Evolutionary conservation across 1,140 invertebrate species (phyloP), one percentile per base, ranked within the genome.

Genomic region (Cydia strobilella): DNA sequence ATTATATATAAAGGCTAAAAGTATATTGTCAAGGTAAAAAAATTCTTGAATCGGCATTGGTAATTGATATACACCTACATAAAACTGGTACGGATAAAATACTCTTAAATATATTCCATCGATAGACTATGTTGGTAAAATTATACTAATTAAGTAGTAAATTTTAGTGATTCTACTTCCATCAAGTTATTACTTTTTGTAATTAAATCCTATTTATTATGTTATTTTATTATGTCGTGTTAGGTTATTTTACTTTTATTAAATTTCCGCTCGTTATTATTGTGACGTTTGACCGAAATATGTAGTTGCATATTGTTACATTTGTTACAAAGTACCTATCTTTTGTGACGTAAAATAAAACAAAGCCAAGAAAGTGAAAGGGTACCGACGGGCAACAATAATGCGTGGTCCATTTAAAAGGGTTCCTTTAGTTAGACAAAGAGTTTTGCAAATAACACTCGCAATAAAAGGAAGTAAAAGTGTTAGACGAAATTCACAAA

Each of bases 401-500:
- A 69, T 79, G 72, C 75, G 69, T 79, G 23, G 73, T 48, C 66
- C 59, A 62, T 66, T 15, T 75, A 72, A 84, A 84, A 80, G 80
- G 80, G 78, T 82, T 79, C 72, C 35, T 65, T 75, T 51, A 81
- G 83, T 75, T 51, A 81, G 83, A 85, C 84, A 87, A 84, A 77
- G 73, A 74, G 65, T 75, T 75, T 76, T 81, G 73, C 80, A 77
- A 84, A 85, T 88, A 82, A 80, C 79, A 72, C 69, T 73, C 79
- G 78, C 80, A 80, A 86, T 83, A 82, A 88, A 84, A 78, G 74
- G 76, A 86, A 87, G 85, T 83, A 82, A 89, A 86, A 88, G 86
- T 85, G 79, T 80, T 80, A 76, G 83, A 77, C 80, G 75, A 86
- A 83, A 85, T 83, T 81, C 75, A 77, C 84, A 79, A 76, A 81